Conservation (phyloP, 2,888 invertebrate genomes). For the Cerastis rubricosa region DNA sequence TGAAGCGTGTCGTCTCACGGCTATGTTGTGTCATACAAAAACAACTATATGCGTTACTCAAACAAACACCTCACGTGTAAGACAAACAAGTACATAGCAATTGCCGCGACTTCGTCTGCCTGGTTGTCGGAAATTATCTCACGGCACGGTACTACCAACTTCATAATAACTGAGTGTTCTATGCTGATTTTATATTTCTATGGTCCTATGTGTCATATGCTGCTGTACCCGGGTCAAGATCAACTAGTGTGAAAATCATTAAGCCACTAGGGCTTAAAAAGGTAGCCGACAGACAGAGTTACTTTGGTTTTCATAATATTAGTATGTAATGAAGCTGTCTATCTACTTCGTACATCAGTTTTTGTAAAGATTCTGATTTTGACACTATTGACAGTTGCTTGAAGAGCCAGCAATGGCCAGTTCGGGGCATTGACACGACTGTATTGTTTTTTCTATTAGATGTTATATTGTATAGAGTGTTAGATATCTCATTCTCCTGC, state of each 20-base stretch:
- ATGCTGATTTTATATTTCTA: no score
- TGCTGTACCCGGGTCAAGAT: neutral
- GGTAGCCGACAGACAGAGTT: neutral
- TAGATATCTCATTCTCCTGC: neutral
- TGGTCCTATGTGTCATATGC: neutral
- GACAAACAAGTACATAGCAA: no score
- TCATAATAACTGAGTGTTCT: neutral
- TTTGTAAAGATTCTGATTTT: slow-evolving; percentile 6
- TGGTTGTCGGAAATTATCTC: neutral
- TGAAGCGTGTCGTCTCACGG: slow-evolving; percentile 74
- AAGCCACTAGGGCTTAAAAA: neutral
- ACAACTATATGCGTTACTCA: slow-evolving; percentile 64
- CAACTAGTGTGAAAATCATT: neutral
- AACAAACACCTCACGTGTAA: slow-evolving; percentile 17
- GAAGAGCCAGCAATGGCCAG: slow-evolving; percentile 24
- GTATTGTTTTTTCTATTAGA: neutral
- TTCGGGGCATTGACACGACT: neutral
- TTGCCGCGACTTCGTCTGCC: neutral
- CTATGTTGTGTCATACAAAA: slow-evolving; percentile 70
- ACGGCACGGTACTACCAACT: neutral
- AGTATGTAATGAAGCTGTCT: slow-evolving; percentile 9
- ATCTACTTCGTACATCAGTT: slow-evolving; percentile 4
- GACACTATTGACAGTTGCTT: slow-evolving; percentile 11
- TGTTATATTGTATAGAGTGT: neutral
- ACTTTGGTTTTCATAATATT: neutral